Base-by-base conservation (phyloP, 2,888 invertebrate genomes). In the Erannis defoliaria region DNA sequence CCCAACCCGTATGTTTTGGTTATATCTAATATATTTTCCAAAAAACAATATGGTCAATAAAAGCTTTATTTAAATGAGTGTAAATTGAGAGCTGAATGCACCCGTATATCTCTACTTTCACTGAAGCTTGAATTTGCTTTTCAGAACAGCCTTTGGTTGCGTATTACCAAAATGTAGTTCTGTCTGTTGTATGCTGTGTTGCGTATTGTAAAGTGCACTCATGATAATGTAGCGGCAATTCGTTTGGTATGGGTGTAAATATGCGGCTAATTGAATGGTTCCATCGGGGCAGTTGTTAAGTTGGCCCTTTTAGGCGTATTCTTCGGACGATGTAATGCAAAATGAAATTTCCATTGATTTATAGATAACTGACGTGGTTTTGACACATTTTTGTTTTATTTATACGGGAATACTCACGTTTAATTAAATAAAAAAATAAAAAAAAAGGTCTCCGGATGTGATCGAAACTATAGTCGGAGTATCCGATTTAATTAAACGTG, bases 191-290 rank as follows among this genome's bases (percentile, higher is more conserved):
- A 14, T 50, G 26, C 1, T 29, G 29, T 49, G 21, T 48, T 49
- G 29, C 26, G 26, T 40, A 37, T 37, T 42, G 48, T 49, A 59
- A 54, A 48, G 37, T 55, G 55, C 63, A 55, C 45, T 50, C 31
- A 26, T 46, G 49, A 51, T 58, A 45, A 42, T 48, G 50, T 49
- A 49, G 55, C 51, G 42, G 40, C 45, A 59, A 53, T 38, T 55
- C 31, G 51, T 55, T 64, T 33, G 35, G 42, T 53, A 42, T 35
- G 48, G 48, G 53, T 55, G 59, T 49, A 59, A 59, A 64, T 59
- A 55, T 51, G 33, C 37, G 37, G 48, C 48, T 64, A 56, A 64
- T 59, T 59, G 55, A 55, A 48, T 59, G 43, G 43, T 59, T 40
- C 43, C 37, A 57, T 19, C 14, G 54, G 23, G 12, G 33, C 12